A percentile compares a stretch with the other conserved stretches of the same genome.
These are phyloP conservation scores for Bicyclus anynana DNA, from an alignment of 1,140 invertebrate species.

Conservation along the genomic window DNA sequence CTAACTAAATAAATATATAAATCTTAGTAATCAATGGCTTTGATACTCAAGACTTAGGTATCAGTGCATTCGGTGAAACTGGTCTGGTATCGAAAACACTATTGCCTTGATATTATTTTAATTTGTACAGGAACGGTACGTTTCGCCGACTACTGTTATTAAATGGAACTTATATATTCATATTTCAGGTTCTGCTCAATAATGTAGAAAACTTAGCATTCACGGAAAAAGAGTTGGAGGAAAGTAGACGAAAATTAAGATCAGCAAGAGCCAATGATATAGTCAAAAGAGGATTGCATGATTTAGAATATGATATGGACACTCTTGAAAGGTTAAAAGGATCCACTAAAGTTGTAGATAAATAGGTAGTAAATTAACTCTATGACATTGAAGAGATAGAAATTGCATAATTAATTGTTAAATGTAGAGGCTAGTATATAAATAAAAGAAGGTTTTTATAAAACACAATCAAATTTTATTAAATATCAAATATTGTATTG, in stretches of 20 bases:
- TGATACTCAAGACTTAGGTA: neutral
- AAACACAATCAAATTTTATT: constrained; percentile 78
- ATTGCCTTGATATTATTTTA: no score
- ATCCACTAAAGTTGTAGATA: neutral
- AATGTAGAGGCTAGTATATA: neutral
- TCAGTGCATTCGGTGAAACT: no score
- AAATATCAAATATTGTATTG: constrained; percentile 77
- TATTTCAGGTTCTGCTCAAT: constrained; percentile 49
- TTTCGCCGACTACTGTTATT: no score
- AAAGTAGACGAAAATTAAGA: constrained; percentile 43
- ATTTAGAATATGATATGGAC: constrained; percentile 41
- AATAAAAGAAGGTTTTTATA: constrained; percentile 50
- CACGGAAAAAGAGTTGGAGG: constrained; percentile 48
- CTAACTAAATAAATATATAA: no score
- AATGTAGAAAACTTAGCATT: constrained; percentile 56
- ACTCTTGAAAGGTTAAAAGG: constrained; percentile 10
- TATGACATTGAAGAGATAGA: neutral
- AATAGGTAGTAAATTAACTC: neutral
- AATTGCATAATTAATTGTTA: no score
- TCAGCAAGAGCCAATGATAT: constrained; percentile 51
- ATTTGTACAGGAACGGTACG: no score
- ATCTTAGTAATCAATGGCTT: no score
- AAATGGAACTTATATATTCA: constrained; percentile 20
- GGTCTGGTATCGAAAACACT: no score
- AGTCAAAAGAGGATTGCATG: constrained; percentile 45